These are phyloP conservation scores for Gymnarchus niloticus DNA, from an alignment of 2,113 vertebrate genomes.

Conservation along the genomic window DNA sequence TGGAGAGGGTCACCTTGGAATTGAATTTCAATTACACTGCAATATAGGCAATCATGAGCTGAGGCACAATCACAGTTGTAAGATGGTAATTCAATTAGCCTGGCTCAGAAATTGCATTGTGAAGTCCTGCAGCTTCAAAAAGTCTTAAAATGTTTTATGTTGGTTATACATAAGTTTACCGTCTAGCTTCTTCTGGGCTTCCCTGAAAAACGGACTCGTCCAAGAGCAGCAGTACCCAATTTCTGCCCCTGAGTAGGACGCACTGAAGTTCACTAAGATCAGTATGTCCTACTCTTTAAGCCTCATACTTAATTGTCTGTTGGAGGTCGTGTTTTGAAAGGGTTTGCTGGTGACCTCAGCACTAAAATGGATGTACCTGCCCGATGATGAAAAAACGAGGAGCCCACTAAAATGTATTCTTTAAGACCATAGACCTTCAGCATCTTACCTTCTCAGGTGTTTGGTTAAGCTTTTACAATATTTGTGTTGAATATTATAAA, in stretches of 20 bases:
- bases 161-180: constrained; percentile 1
- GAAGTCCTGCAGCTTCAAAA: constrained; percentile 24
- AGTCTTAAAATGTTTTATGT: not conserved
- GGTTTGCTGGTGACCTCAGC: not conserved
- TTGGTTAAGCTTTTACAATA: not conserved
- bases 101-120: constrained; percentile 19
- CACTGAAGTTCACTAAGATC: not conserved
- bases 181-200: not conserved
- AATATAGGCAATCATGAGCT: constrained; percentile 15
- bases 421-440: not conserved
- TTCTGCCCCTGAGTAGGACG: not conserved
- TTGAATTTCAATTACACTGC: constrained; percentile 9
- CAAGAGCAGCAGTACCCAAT: not conserved
- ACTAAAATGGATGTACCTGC: not conserved
- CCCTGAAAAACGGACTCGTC: not conserved
- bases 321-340: not conserved
- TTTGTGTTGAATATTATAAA: not conserved
- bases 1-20: not conserved
- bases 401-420: not conserved
- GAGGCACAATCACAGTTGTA: constrained; percentile 20
- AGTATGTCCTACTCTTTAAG: too few species aligned
- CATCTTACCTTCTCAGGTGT: not conserved
- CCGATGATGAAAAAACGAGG: not conserved
- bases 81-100: constrained; percentile 38
- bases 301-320: not conserved